Evolutionary conservation across 2,888 invertebrate genomes (phyloP), one percentile per base, ranked within the genome.

Genomic region (Ophraella communa): DNA sequence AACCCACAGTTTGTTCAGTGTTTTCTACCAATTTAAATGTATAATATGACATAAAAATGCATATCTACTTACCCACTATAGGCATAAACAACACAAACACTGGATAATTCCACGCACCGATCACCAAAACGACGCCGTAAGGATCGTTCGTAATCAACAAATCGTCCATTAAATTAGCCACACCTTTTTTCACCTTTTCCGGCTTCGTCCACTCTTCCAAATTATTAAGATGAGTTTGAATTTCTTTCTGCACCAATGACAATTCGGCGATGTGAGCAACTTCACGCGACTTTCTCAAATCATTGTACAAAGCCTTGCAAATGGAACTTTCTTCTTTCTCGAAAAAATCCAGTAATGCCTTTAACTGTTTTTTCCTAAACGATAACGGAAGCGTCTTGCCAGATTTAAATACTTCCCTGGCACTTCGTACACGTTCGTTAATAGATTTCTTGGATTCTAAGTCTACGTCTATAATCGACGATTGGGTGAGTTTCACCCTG

Each of bases 91-190:
- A 83, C 65, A 98, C 84, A 74, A 93, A 91, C 23, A 98, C 78
- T 0, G 98, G 98, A 84, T 98, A 98, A 85, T 99, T 99, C 98
- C 98, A 99, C 0, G 98, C 93, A 0, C 96, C 94, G 69, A 95
- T 90, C 1, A 94, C 85, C 3, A 99, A 85, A 3, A 91, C 93
- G 23, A 98, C 94, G 18, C 99, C 99, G 78, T 89, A 94, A 0
- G 99, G 98, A 77, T 99, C 97, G 71, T 91, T 90, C 78, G 87
- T 87, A 73, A 94, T 88, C 62, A 88, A 84, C 10, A 93, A 87
- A 18, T 86, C 86, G 74, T 94, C 94, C 64, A 94, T 78, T 17
- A 91, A 79, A 78, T 93, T 92, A 0, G 89, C 87, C 23, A 93
- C 68, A 23, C 87, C 84, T 78, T 91, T 93, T 14, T 86, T 71